phyloP scores from a whole-genome alignment of 2,888 invertebrate species.

The Kuschelorhynchus macadamiae region DNA sequence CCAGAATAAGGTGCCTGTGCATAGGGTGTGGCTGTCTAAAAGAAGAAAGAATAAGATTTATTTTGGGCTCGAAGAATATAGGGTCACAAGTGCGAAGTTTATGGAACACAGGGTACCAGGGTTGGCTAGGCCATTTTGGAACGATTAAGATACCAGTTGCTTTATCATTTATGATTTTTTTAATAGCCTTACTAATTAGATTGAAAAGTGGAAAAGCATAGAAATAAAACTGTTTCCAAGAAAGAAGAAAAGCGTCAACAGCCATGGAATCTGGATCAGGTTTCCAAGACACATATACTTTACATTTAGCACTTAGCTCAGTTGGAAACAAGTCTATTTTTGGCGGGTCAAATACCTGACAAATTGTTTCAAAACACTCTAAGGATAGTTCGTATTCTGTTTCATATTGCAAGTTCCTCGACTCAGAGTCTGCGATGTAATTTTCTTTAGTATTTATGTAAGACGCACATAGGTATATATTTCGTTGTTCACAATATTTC shows the following conservation, averaged over 20 bases:
- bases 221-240: slow-evolving; percentile 8
- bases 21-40: too few species aligned
- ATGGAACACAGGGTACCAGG: too few species aligned
- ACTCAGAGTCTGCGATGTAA: slow-evolving; percentile 36
- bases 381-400: slow-evolving; percentile 6
- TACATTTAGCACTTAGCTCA: slow-evolving; percentile 11
- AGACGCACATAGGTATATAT: slow-evolving; percentile 39
- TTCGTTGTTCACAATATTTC: slow-evolving; percentile 50
- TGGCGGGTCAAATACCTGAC: background rate
- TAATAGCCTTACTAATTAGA: slow-evolving; percentile 14
- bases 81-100: background rate
- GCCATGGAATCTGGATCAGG: slow-evolving; percentile 10
- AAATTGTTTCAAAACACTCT: background rate
- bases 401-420: slow-evolving; percentile 21
- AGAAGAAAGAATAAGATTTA: background rate
- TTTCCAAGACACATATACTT: slow-evolving; percentile 16
- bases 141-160: too few species aligned
- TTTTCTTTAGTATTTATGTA: slow-evolving; percentile 48
- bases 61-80: background rate
- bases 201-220: slow-evolving; percentile 16
- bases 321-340: background rate
- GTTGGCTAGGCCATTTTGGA: background rate
- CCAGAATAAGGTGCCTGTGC: background rate
- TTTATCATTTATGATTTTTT: slow-evolving; percentile 5
- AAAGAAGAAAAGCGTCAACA: slow-evolving; percentile 11